phyloP scores from a whole-genome alignment of 2,113 vertebrate species.

The Tachysurus vachellii region DNA sequence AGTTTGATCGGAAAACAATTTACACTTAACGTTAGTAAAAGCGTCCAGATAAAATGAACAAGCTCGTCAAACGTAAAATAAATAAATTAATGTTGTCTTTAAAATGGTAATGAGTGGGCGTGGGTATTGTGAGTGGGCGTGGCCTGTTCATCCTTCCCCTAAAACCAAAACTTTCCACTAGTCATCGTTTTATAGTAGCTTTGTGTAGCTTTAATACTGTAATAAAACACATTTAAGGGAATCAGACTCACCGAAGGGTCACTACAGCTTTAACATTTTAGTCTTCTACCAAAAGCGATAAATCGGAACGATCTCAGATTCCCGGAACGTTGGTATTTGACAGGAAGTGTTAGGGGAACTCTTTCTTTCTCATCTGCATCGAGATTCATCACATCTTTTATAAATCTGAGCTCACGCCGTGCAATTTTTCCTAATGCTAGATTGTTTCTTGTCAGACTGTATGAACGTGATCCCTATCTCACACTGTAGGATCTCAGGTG shows the following conservation, averaged over 20 bases:
- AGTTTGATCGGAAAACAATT: no score
- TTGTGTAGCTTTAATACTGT: background rate
- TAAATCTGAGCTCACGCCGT: no score
- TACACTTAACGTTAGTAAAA: background rate
- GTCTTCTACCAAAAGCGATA: background rate
- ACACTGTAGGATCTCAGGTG: no score
- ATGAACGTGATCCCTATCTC: no score
- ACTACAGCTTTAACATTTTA: background rate
- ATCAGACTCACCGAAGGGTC: background rate
- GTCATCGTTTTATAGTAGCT: background rate
- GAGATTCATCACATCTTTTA: background rate
- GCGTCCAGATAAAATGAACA: background rate
- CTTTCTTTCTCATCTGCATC: background rate
- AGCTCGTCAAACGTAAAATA: no score
- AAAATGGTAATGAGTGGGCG: background rate
- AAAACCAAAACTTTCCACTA: background rate
- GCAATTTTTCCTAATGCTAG: no score
- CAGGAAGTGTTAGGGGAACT: background rate
- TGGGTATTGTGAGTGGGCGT: background rate
- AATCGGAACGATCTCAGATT: background rate
- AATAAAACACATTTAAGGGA: background rate
- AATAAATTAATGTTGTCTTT: background rate
- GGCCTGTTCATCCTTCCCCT: background rate
- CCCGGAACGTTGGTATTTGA: background rate
- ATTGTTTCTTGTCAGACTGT: no score